phyloP scores from a whole-genome alignment of 2,888 invertebrate genomes.

The Apoda limacodes region DNA sequence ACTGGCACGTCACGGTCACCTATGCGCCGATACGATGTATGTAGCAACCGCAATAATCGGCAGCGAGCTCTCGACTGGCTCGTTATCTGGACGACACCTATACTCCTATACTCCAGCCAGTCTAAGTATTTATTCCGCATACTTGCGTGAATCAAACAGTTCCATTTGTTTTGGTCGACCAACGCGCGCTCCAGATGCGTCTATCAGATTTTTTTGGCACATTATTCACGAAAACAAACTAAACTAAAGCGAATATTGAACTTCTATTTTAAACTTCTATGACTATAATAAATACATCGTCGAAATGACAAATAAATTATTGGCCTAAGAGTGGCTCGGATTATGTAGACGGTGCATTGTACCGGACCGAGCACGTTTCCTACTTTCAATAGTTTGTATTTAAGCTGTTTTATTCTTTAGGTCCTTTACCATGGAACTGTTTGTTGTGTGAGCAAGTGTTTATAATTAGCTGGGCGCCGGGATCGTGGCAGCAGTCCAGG shows the following conservation, averaged over 20 bases:
- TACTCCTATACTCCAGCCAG: too few relatives aligned
- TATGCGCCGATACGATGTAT: too few relatives aligned
- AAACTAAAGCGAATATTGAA: too few relatives aligned
- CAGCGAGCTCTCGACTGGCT: slow-evolving; percentile 61
- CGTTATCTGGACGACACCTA: slow-evolving; percentile 58
- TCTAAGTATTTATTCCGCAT: slow-evolving; percentile 39
- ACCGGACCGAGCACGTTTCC: too few relatives aligned
- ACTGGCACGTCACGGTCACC: too few relatives aligned
- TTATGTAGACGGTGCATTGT: too few relatives aligned
- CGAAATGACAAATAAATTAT: too few relatives aligned
- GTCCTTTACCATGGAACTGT: slow-evolving; percentile 39
- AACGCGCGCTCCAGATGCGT: slow-evolving; percentile 50
- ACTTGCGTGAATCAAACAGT: slow-evolving; percentile 33
- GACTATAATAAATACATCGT: too few relatives aligned
- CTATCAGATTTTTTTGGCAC: slow-evolving; percentile 29
- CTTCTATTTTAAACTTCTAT: too few relatives aligned
- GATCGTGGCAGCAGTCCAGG: slow-evolving; percentile 61
- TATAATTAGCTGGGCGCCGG: slow-evolving; percentile 56
- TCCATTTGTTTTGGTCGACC: slow-evolving; percentile 48
- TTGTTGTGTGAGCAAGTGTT: slow-evolving; percentile 37
- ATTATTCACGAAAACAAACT: too few relatives aligned
- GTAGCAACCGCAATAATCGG: slow-evolving; percentile 63
- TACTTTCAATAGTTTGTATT: too few relatives aligned
- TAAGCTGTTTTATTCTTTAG: slow-evolving; percentile 40
- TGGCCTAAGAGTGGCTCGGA: slow-evolving; percentile 24